A percentile compares a stretch with the other conserved stretches of the same genome.
These are phyloP conservation scores for Chymomyza costata DNA, from an alignment of 1,140 invertebrate species.

Conservation along the genomic window DNA sequence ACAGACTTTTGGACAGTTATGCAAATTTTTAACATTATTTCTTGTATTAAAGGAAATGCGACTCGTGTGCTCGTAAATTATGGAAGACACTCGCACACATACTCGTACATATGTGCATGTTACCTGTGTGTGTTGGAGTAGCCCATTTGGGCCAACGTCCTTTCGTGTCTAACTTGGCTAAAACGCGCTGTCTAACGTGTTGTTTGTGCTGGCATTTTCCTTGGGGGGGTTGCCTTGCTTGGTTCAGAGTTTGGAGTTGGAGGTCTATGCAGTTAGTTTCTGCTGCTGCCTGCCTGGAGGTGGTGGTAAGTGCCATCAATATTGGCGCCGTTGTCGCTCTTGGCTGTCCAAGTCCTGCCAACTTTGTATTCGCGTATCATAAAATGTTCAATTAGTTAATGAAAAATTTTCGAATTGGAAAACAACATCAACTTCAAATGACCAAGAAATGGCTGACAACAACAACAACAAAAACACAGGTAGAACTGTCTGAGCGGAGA, in stretches of 20 bases:
- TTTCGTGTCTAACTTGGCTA: constrained; percentile 35
- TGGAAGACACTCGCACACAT: constrained; percentile 38
- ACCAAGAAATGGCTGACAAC: constrained; percentile 23
- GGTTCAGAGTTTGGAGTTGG: constrained; percentile 12
- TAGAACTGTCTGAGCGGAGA: constrained; percentile 52
- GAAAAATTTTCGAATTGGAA: constrained; percentile 71
- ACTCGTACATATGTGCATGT: constrained; percentile 6
- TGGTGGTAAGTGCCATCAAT: constrained; percentile 30
- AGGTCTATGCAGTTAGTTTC: constrained; percentile 11
- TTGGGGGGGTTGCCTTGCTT: constrained; percentile 18
- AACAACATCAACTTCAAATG: constrained; percentile 62
- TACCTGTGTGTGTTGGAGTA: constrained; percentile 18
- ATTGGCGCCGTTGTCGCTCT: constrained; percentile 53
- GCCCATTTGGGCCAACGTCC: constrained; percentile 66
- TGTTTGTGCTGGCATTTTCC: constrained; percentile 29
- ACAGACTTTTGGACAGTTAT: constrained; percentile 60
- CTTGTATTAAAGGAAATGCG: constrained; percentile 42
- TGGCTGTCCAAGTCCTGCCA: constrained; percentile 1
- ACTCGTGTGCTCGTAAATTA: constrained; percentile 69
- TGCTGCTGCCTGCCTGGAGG: no score
- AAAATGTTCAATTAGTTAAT: constrained; percentile 74
- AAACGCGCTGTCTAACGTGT: constrained; percentile 25
- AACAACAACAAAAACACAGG: not conserved
- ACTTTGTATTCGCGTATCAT: constrained; percentile 30
- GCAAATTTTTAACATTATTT: constrained; percentile 63